Conservation (phyloP, 2,888 invertebrate genomes). For the Amphipyra berbera region DNA sequence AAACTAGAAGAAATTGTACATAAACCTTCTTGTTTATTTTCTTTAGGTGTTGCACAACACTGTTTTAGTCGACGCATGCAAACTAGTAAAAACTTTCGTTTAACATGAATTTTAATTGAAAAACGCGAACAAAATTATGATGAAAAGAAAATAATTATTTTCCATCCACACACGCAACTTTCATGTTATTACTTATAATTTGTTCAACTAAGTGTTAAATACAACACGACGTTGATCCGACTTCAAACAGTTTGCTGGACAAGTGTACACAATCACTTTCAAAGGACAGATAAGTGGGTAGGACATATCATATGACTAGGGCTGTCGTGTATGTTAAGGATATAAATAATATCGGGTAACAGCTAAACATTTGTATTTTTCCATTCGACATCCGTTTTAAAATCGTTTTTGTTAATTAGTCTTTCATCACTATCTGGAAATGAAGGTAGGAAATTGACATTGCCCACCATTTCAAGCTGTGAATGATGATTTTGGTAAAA, state of each 20-base stretch:
- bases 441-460: no score
- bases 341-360: neutral
- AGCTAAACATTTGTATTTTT: no score
- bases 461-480: no score
- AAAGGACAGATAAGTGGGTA: conserved; percentile 58
- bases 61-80: no score
- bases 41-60: neutral
- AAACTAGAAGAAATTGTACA: no score
- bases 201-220: conserved; percentile 37
- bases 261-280: conserved; percentile 54
- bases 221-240: conserved; percentile 24
- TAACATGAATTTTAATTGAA: neutral
- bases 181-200: conserved; percentile 17
- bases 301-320: conserved; percentile 35
- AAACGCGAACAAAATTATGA: conserved; percentile 14
- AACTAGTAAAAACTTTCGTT: conserved; percentile 10
- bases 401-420: no score
- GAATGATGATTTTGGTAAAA: no score
- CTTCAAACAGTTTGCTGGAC: conserved; percentile 29
- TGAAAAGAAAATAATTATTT: conserved; percentile 28
- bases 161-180: conserved; percentile 32
- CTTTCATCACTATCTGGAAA: no score
- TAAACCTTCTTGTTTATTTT: no score
- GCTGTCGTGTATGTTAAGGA: conserved; percentile 22
- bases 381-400: no score